A percentile compares a stretch with the other conserved stretches of the same genome.
These are phyloP conservation scores for Lethocerus indicus DNA, from an alignment of 1,140 invertebrate species.

Conservation along the genomic window DNA sequence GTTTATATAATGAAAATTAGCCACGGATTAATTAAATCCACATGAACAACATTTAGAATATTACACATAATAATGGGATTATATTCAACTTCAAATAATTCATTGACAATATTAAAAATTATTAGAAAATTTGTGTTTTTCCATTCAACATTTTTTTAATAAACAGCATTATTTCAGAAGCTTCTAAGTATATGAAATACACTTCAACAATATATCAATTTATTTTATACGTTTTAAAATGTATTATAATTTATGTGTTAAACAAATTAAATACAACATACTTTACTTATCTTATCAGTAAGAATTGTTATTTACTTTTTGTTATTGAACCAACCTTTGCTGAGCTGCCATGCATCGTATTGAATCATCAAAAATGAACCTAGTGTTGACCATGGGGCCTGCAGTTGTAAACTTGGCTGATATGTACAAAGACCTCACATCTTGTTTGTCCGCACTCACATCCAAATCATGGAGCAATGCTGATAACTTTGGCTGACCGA, in stretches of 20 bases:
- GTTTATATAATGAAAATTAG: too few relatives aligned
- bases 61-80: too few relatives aligned
- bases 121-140: background rate
- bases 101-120: too few relatives aligned
- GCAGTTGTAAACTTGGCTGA: slow-evolving; percentile 75
- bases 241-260: too few relatives aligned
- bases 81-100: too few relatives aligned
- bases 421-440: slow-evolving; percentile 87
- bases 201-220: too few relatives aligned
- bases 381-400: slow-evolving; percentile 66
- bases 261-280: background rate
- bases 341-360: slow-evolving; percentile 94
- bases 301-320: background rate
- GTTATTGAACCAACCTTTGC: slow-evolving; percentile 49
- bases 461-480: slow-evolving; percentile 18
- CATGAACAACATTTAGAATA: too few relatives aligned
- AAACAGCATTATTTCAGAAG: too few relatives aligned
- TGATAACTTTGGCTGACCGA: slow-evolving; percentile 8
- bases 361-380: slow-evolving; percentile 97
- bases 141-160: background rate
- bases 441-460: slow-evolving; percentile 79
- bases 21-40: too few relatives aligned
- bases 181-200: too few relatives aligned
- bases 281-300: background rate
- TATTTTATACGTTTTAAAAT: too few relatives aligned